phyloP scores from a whole-genome alignment of 2,113 vertebrate genomes.

The Antechinus flavipes region DNA sequence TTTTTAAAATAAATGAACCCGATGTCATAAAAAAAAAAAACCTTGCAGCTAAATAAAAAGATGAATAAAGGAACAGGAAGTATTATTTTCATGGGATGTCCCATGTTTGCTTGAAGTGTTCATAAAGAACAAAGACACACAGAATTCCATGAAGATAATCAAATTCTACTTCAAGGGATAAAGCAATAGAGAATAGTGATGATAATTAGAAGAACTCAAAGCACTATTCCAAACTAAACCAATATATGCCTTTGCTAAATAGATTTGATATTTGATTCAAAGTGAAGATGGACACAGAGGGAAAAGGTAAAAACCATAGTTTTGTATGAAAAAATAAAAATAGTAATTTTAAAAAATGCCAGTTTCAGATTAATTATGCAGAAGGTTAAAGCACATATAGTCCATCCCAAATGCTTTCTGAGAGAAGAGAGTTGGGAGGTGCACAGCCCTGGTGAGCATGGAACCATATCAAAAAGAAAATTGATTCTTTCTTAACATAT shows the following conservation, averaged over 20 bases:
- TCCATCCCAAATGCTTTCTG: background rate
- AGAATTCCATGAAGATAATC: background rate
- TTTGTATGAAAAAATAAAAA: background rate
- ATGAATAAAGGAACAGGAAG: background rate
- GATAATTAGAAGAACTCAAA: background rate
- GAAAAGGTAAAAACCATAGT: background rate
- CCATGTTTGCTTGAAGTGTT: background rate
- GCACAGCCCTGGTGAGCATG: background rate
- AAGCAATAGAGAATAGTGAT: background rate
- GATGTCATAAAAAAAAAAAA: background rate
- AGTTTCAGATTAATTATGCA: background rate
- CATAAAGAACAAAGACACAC: background rate
- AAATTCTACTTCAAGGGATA: background rate
- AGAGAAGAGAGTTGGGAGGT: background rate
- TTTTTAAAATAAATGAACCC: background rate
- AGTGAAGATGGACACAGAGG: background rate
- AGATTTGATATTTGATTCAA: background rate
- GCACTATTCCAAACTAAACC: background rate
- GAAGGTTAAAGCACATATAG: background rate
- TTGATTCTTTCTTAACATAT: background rate
- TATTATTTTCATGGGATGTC: background rate
- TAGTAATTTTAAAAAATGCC: background rate
- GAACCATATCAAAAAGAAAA: background rate
- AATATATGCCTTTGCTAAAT: background rate
- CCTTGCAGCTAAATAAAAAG: background rate